Conservation (phyloP, 2,888 invertebrate genomes). For the Tipula unca region DNA sequence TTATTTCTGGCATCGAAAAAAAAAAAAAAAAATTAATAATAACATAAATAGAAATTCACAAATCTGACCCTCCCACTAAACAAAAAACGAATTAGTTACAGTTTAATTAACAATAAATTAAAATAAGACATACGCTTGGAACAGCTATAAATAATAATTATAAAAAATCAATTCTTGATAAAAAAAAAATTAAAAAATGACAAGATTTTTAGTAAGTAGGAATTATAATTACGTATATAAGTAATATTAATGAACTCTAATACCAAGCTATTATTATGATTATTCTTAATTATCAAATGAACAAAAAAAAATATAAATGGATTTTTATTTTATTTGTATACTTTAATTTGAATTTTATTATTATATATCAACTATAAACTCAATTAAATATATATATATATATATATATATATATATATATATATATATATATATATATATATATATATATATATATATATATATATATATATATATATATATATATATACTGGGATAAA, state of each 20-base stretch:
- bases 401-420: neutral
- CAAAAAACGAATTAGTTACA: neutral
- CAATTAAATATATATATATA: neutral
- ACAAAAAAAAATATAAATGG: slow-evolving; percentile 20
- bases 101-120: neutral
- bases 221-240: slow-evolving; percentile 29
- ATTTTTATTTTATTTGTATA: slow-evolving; percentile 17
- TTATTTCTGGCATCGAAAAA: neutral
- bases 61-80: neutral
- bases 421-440: neutral
- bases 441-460: neutral
- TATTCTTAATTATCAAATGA: slow-evolving; percentile 17
- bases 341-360: neutral
- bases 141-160: slow-evolving; percentile 9
- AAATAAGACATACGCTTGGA: neutral
- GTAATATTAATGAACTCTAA: slow-evolving; percentile 29
- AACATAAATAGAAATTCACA: neutral
- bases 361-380: neutral
- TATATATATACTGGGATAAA: neutral
- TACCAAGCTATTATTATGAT: slow-evolving; percentile 27
- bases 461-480: neutral
- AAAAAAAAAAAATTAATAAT: neutral
- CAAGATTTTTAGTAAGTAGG: slow-evolving; percentile 27
- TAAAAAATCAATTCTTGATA: slow-evolving; percentile 18
- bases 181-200: neutral